These are phyloP conservation scores for Orthonevra nobilis DNA, from an alignment of 2,888 invertebrate genomes.

Conservation along the genomic window DNA sequence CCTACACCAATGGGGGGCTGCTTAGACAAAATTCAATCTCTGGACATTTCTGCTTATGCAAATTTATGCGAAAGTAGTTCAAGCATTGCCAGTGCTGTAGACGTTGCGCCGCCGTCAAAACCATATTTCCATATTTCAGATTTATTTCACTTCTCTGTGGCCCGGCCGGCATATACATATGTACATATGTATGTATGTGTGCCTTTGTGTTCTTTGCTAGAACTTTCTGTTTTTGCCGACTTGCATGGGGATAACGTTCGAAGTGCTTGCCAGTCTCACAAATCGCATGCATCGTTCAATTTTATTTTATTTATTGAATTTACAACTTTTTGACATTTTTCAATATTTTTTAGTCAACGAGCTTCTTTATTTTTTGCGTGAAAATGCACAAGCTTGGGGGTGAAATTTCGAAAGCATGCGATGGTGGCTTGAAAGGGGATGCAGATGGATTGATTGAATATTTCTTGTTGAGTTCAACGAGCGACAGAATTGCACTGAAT, in stretches of 20 bases:
- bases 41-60: constrained; percentile 56
- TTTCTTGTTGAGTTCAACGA: constrained; percentile 20
- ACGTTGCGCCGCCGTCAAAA: constrained; percentile 30
- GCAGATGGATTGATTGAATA: constrained; percentile 43
- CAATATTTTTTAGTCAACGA: constrained; percentile 4
- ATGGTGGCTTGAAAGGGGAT: constrained; percentile 7
- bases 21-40: constrained; percentile 39
- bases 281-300: constrained; percentile 53
- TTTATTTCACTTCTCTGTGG: constrained; percentile 47
- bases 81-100: constrained; percentile 22
- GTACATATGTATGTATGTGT: not conserved
- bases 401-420: constrained; percentile 30
- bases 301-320: constrained; percentile 59
- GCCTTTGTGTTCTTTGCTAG: too few relatives aligned
- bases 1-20: not conserved
- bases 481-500: not conserved
- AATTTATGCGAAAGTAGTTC: constrained; percentile 56
- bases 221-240: constrained; percentile 39
- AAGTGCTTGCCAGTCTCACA: constrained; percentile 29
- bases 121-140: constrained; percentile 45
- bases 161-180: not conserved
- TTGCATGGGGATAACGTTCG: constrained; percentile 32
- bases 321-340: constrained; percentile 58
- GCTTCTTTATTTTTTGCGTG: constrained; percentile 2
- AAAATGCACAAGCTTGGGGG: constrained; percentile 33